Evolutionary conservation across 2,113 vertebrate species (phyloP).

Genomic region (Sander vitreus): DNA sequence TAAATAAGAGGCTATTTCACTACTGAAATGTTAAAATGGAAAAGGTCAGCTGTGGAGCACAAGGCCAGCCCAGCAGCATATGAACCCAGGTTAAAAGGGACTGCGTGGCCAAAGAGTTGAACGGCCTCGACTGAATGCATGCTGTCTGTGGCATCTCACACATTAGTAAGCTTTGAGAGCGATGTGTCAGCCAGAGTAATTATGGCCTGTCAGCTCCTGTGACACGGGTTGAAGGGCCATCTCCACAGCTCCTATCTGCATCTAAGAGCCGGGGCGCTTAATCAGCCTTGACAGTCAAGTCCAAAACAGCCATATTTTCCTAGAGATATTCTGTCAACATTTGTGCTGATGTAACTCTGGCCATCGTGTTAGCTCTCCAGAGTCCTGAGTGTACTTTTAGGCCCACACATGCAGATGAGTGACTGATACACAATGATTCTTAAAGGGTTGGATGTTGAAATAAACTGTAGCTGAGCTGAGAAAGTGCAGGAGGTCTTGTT

Average conservation of each 20-base stretch:
- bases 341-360: constrained; percentile 31
- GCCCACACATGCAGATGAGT: constrained; percentile 7
- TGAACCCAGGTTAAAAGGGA: constrained; percentile 32
- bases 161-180: constrained; percentile 61
- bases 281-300: constrained; percentile 66
- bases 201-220: constrained; percentile 70
- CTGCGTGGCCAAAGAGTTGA: constrained; percentile 56
- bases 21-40: constrained; percentile 50
- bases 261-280: constrained; percentile 51
- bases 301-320: constrained; percentile 50
- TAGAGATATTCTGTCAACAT: constrained; percentile 10
- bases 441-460: background rate
- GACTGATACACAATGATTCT: background rate
- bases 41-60: constrained; percentile 40
- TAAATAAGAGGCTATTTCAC: constrained; percentile 54
- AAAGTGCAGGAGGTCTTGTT: background rate
- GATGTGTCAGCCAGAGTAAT: constrained; percentile 76
- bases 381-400: constrained; percentile 5
- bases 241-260: constrained; percentile 58
- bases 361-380: background rate
- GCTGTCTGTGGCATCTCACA: constrained; percentile 39
- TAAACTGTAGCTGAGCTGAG: constrained; percentile 1
- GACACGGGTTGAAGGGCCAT: constrained; percentile 73
- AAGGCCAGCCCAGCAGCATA: constrained; percentile 45
- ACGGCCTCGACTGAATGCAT: constrained; percentile 23